Evolutionary conservation across 2,888 invertebrate genomes (phyloP).

Genomic region (Drosophila limbata): DNA sequence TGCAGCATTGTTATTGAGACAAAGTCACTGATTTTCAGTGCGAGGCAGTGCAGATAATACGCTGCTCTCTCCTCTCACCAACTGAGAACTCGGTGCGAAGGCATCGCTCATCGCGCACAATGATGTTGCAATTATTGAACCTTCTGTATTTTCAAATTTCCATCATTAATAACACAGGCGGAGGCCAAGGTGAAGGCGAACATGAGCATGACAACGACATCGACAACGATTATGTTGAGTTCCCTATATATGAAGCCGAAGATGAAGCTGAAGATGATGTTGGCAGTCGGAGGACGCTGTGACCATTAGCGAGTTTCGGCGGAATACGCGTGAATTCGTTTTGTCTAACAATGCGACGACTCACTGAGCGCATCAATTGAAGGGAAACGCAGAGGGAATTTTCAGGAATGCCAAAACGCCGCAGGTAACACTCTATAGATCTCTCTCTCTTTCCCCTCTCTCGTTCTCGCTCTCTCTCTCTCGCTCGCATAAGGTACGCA

Average conservation of each 20-base stretch:
- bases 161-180: conserved; percentile 85
- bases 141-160: conserved; percentile 85
- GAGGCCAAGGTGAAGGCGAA: conserved; percentile 82
- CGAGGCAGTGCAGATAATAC: conserved; percentile 26
- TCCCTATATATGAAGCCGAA: neutral
- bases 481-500: conserved; percentile 59
- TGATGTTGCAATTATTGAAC: conserved; percentile 85
- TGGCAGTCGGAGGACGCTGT: conserved; percentile 63
- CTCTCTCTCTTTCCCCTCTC: conserved; percentile 6
- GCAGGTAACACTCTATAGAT: conserved; percentile 75
- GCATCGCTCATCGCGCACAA: conserved; percentile 78
- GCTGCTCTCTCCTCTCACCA: neutral
- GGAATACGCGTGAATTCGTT: conserved; percentile 84
- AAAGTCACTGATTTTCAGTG: conserved; percentile 67
- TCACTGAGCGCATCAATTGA: conserved; percentile 79
- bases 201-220: conserved; percentile 9
- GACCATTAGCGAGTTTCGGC: conserved; percentile 84
- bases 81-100: conserved; percentile 23
- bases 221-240: conserved; percentile 4
- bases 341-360: conserved; percentile 79
- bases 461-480: conserved; percentile 20
- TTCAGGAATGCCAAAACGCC: conserved; percentile 81
- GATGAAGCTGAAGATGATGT: conserved; percentile 1
- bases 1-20: conserved; percentile 64
- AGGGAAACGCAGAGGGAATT: conserved; percentile 68